Percentiles rank a stretch among this genome's conserved stretches.
Conservation (phyloP, 2,797 vertebrate genomes). For the Parauchenoglanis punctatus region DNA sequence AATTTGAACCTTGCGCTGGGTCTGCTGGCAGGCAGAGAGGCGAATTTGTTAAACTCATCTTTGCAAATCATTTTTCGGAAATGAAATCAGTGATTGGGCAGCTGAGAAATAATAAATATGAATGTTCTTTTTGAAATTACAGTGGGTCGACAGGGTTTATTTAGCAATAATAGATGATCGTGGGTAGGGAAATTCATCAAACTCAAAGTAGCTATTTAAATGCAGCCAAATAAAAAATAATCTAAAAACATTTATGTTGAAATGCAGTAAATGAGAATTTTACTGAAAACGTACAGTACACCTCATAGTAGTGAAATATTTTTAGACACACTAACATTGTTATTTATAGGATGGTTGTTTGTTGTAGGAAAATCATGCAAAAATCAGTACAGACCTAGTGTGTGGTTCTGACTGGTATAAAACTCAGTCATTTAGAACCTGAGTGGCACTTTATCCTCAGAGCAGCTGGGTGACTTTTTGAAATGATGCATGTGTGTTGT, state of each 20-base stretch:
- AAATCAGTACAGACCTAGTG: not conserved
- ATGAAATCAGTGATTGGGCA: not conserved
- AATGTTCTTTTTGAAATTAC: not conserved
- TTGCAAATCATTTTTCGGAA: not conserved
- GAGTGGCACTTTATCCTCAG: not conserved
- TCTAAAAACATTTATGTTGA: not conserved
- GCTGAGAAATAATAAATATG: not conserved
- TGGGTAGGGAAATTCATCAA: not conserved
- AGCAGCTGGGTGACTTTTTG: not conserved
- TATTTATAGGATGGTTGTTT: not conserved
- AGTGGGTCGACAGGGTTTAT: not conserved
- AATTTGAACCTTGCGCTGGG: not conserved
- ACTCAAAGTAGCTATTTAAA: not conserved
- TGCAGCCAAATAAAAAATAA: not conserved
- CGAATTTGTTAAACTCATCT: not conserved
- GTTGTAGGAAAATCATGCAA: not conserved
- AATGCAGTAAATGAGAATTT: not conserved
- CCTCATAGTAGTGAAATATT: not conserved
- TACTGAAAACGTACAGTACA: not conserved
- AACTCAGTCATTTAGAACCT: not conserved
- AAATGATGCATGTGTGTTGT: constrained; percentile 1
- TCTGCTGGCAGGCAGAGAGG: not conserved
- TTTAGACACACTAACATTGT: not conserved
- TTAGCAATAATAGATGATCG: not conserved
- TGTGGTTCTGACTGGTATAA: too few relatives aligned